A percentile compares a stretch with the other conserved stretches of the same genome.
phyloP scores from a whole-genome alignment of 2,888 invertebrate genomes.

The Eurytoma adleriae region DNA sequence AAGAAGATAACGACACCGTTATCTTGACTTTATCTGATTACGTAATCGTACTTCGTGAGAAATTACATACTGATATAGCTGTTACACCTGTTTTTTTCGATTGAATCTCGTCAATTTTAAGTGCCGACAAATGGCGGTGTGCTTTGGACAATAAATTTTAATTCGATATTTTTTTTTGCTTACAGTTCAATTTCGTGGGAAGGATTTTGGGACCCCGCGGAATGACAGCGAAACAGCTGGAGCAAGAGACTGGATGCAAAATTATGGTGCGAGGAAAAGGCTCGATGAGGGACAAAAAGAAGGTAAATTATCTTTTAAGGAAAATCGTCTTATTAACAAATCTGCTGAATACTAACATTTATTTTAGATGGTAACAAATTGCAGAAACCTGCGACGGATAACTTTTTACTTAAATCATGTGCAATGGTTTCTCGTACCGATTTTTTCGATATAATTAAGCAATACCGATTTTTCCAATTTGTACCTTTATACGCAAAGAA shows the following conservation, averaged over 20 bases:
- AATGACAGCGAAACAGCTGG: constrained; percentile 99
- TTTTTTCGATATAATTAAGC: no score
- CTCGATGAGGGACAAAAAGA: constrained; percentile 99
- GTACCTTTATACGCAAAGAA: no score
- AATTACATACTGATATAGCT: neutral
- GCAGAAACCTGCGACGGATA: no score
- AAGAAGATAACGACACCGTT: constrained; percentile 4
- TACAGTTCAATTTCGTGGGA: constrained; percentile 99
- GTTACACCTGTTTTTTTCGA: neutral
- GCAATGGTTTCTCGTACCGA: no score
- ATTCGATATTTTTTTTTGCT: constrained; percentile 67
- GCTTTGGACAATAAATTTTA: neutral
- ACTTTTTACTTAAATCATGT: no score
- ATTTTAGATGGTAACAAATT: no score
- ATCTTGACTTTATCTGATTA: constrained; percentile 14
- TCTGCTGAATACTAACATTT: no score
- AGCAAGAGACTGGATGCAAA: constrained; percentile 99
- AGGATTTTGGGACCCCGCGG: constrained; percentile 99
- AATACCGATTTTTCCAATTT: no score
- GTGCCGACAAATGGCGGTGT: neutral
- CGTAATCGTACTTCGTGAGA: constrained; percentile 10
- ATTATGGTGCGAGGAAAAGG: constrained; percentile 99
- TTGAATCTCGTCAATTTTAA: neutral
- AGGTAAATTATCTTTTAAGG: constrained; percentile 82
- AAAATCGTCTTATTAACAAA: neutral